Evolutionary conservation across 2,113 vertebrate species (phyloP), one percentile per base, ranked within the genome.

Genomic region (Neodon shergylaensis): DNA sequence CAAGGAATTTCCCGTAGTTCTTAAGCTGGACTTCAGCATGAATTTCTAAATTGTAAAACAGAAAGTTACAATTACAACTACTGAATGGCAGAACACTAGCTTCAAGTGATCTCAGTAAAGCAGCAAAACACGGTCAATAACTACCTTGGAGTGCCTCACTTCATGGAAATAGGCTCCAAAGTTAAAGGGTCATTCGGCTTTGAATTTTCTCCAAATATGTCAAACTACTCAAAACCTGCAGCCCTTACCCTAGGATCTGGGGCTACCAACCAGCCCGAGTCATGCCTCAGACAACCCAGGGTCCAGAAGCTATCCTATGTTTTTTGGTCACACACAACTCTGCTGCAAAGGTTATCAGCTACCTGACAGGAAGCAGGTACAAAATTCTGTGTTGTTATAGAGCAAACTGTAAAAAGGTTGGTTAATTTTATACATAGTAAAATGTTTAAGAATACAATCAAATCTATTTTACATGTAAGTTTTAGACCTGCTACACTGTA

Each of bases 1-100:
- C 99, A 96, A 99, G 98, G 97, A 99, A 99, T 98, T 98, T 99
- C 72, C 98, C 99, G 16, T 99, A 99, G 98, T 99, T 99, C 98
- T 99, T 99, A 97, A 99, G 97, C 6, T 99, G 99, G 87, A 99
- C 99, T 98, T 99, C 99, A 52, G 99, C 99, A 97, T 99, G 99
- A 94, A 99, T 99, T 99, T 99, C 99, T 99, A 98, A 91, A 76
- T 97, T 96, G 92, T 93, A 98, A 97, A 96, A 95, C 36, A 95
- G 74, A n/a, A 77, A 49, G 68, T 91, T 65, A 72, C 52, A 92
- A 78, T 42, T 79, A 68, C 24, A 94, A 94, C 52, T 66, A 87
- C 92, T 61, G 6, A 96, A 73, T 88, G 81, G 81, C 4, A 94
- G 44, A 49, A 86, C 61, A 83, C 90, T 91, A 94, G 86, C 49